Evolutionary conservation across 2,113 vertebrate species (phyloP).

Genomic region (Ptilorrhoa leucosticta): DNA sequence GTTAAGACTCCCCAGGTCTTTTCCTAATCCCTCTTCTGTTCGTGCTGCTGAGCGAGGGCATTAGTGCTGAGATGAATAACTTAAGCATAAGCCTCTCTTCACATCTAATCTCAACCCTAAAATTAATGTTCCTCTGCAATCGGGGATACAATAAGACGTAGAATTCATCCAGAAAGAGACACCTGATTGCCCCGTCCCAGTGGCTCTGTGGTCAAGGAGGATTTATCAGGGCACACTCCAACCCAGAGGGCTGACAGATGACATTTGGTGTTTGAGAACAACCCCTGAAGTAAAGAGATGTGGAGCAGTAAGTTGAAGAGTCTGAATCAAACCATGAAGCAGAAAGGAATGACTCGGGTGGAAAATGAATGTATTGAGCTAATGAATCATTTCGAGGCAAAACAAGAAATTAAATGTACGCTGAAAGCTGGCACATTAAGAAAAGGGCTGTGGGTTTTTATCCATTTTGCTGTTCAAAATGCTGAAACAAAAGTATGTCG

Average conservation of each 20-base stretch:
- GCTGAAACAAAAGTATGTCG: not conserved
- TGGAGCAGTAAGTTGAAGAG: not conserved
- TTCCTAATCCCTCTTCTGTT: not conserved
- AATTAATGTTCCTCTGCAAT: not conserved
- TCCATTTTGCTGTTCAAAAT: not conserved
- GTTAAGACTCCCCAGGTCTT: not conserved
- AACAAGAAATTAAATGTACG: constrained; percentile 25
- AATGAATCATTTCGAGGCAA: constrained; percentile 29
- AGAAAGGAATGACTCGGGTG: not conserved
- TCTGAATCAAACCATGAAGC: not conserved
- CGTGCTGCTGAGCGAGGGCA: not conserved
- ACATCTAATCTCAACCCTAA: not conserved
- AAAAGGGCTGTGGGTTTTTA: constrained; percentile 6
- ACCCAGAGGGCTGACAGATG: not conserved
- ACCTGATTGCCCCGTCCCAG: not conserved
- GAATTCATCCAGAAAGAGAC: not conserved
- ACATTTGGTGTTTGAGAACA: not conserved
- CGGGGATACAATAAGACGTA: not conserved
- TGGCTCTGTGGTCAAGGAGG: not conserved
- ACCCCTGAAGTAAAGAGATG: not conserved
- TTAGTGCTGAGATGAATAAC: not conserved
- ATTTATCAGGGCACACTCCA: not conserved
- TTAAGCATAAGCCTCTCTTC: not conserved
- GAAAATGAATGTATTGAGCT: not conserved
- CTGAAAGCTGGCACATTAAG: not conserved